These are phyloP conservation scores for Macquaria australasica DNA, from an alignment of 2,113 vertebrate genomes.

Conservation along the genomic window DNA sequence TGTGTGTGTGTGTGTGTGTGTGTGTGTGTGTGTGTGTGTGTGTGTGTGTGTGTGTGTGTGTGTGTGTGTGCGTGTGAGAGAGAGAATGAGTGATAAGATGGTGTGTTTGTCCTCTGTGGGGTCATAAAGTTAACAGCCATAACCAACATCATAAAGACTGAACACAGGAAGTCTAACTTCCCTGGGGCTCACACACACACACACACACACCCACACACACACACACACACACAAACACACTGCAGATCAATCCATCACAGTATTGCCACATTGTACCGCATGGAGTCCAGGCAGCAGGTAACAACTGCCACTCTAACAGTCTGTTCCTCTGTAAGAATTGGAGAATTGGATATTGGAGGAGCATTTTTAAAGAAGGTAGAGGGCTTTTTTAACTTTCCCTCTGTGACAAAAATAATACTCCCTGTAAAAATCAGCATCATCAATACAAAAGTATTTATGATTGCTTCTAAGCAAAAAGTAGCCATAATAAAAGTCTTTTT, in stretches of 20 bases:
- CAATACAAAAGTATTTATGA: background rate
- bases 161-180: constrained; percentile 48
- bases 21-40: constrained; percentile 2
- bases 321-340: background rate
- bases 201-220: constrained; percentile 26
- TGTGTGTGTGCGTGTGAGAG: constrained; percentile 13
- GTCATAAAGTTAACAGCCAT: constrained; percentile 65
- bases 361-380: background rate
- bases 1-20: constrained; percentile 17
- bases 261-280: constrained; percentile 3
- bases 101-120: constrained; percentile 56
- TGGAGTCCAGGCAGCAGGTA: constrained; percentile 17
- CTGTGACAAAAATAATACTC: background rate
- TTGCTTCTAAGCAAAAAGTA: background rate
- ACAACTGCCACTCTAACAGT: constrained; percentile 1
- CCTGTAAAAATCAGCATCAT: background rate
- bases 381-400: background rate
- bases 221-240: constrained; percentile 29
- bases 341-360: background rate
- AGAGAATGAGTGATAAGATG: constrained; percentile 23
- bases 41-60: constrained; percentile 3
- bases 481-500: background rate
- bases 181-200: constrained; percentile 30
- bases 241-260: constrained; percentile 50
- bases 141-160: constrained; percentile 66